These are phyloP conservation scores for Empidonax alnorum DNA, from an alignment of 2,113 vertebrate genomes.

Conservation along the genomic window DNA sequence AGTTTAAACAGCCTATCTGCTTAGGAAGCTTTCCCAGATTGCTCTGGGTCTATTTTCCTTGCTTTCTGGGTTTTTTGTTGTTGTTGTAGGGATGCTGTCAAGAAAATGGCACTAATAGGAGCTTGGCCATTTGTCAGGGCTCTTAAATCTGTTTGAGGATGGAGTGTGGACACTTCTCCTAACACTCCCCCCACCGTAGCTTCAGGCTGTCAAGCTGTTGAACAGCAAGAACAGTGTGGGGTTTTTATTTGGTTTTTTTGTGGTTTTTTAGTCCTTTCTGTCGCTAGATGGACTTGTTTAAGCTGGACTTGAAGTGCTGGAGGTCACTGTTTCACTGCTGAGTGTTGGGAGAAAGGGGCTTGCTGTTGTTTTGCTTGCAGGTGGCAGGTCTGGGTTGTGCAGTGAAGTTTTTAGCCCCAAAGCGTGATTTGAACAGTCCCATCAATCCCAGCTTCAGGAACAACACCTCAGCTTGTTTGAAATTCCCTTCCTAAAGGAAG, in stretches of 20 bases:
- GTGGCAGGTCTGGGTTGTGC: not conserved
- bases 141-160: constrained; percentile 57
- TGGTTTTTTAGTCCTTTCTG: not conserved
- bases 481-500: not conserved
- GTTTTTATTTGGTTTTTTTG: not conserved
- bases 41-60: not conserved
- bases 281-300: not conserved
- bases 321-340: not conserved
- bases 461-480: not conserved
- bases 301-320: not conserved
- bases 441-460: not conserved
- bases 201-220: constrained; percentile 59
- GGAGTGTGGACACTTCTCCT: constrained; percentile 38
- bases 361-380: not conserved
- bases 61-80: not conserved
- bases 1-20: not conserved
- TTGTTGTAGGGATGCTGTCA: constrained; percentile 11
- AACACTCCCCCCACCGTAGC: constrained; percentile 11
- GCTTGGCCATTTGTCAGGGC: constrained; percentile 52
- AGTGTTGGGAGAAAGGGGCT: not conserved
- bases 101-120: constrained; percentile 40
- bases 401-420: not conserved
- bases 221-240: not conserved
- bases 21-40: not conserved
- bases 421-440: not conserved